Conservation (phyloP, 2,888 invertebrate genomes). For the Xestoiulus laeticollis region DNA sequence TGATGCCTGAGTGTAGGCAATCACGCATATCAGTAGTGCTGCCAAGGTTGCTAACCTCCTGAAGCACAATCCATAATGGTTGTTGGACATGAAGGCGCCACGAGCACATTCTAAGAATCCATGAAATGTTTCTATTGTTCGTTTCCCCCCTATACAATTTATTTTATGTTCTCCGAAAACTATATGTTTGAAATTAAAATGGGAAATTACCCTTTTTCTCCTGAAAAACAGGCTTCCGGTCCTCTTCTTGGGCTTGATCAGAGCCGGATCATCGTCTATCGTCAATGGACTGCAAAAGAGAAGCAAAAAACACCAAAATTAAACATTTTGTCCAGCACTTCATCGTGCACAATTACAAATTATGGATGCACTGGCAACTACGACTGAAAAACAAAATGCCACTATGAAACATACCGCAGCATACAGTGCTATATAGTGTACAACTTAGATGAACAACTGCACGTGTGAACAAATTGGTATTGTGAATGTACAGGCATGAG, state of each 20-base stretch:
- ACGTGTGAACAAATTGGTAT: neutral
- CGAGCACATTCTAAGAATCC: neutral
- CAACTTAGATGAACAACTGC: neutral
- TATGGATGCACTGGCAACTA: neutral
- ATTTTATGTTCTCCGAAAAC: neutral
- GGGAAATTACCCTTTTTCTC: slow-evolving; percentile 78
- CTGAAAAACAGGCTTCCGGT: slow-evolving; percentile 86
- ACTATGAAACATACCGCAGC: neutral
- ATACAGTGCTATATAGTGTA: neutral
- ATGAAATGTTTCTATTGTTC: no score
- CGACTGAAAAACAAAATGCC: slow-evolving; percentile 13
- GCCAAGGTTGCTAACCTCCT: neutral
- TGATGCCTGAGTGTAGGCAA: neutral
- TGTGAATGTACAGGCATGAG: neutral
- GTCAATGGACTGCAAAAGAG: slow-evolving; percentile 48
- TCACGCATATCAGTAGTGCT: neutral
- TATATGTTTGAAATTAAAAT: neutral
- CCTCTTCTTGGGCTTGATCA: slow-evolving; percentile 78
- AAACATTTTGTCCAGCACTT: neutral
- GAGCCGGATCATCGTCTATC: slow-evolving; percentile 40
- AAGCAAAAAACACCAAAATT: neutral
- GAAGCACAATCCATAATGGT: no score
- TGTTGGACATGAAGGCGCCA: neutral
- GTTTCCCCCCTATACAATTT: neutral
- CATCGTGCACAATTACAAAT: neutral